phyloP scores from a whole-genome alignment of 1,140 invertebrate genomes.

The Ganaspis sp. region DNA sequence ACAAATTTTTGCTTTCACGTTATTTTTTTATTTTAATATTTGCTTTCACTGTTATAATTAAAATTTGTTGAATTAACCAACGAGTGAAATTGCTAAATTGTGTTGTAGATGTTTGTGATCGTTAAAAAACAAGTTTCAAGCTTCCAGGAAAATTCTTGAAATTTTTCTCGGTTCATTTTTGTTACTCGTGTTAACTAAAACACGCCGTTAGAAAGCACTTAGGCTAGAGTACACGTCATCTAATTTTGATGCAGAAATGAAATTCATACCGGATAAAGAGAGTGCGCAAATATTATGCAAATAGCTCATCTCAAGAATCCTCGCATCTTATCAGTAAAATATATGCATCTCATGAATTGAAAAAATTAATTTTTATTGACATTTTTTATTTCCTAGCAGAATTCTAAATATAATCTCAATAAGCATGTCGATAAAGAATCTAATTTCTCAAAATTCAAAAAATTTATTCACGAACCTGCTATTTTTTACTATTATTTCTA shows the following conservation, averaged over 20 bases:
- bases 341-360: neutral
- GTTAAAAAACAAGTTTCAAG: neutral
- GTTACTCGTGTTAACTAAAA: slow-evolving; percentile 1
- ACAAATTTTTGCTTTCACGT: too few relatives aligned
- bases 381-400: too few relatives aligned
- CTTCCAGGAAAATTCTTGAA: neutral
- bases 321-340: neutral
- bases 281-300: slow-evolving; percentile 21
- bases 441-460: too few relatives aligned
- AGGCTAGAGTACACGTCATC: neutral
- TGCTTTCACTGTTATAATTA: too few relatives aligned
- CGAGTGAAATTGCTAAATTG: neutral
- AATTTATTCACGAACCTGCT: too few relatives aligned
- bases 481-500: too few relatives aligned
- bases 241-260: slow-evolving; percentile 24
- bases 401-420: too few relatives aligned
- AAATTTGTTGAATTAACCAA: neutral
- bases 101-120: neutral
- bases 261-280: slow-evolving; percentile 22
- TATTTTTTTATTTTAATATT: too few relatives aligned
- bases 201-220: slow-evolving; percentile 16
- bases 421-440: too few relatives aligned
- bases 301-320: slow-evolving; percentile 7
- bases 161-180: neutral
- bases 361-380: neutral